Conservation (phyloP, 2,113 vertebrate genomes). For the Pagrus major region DNA sequence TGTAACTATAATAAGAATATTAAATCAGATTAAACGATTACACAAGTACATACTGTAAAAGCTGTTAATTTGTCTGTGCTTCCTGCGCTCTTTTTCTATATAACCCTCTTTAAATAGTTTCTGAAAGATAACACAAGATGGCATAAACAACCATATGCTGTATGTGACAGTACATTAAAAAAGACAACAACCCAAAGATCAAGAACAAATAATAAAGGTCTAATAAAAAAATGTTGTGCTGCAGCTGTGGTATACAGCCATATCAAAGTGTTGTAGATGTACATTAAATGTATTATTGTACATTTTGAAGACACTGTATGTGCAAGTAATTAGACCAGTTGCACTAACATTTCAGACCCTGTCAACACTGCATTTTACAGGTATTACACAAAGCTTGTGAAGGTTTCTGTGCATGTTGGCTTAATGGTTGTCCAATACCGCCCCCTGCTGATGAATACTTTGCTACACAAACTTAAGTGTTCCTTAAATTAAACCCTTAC, state of each 20-base stretch:
- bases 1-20: neutral
- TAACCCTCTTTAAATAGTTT: neutral
- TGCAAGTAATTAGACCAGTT: neutral
- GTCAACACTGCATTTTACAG: neutral
- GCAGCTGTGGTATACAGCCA: neutral
- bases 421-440: constrained; percentile 29
- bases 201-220: neutral
- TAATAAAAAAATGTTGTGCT: neutral
- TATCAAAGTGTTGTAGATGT: neutral
- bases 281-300: neutral
- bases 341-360: neutral
- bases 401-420: neutral
- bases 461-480: neutral
- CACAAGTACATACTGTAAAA: neutral
- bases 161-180: neutral
- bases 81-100: neutral
- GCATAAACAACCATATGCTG: neutral
- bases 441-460: constrained; percentile 51
- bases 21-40: neutral
- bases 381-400: neutral
- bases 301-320: neutral
- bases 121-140: neutral
- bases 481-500: neutral
- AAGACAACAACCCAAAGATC: neutral
- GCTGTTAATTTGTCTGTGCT: neutral